Evolutionary conservation across 2,797 vertebrate genomes (phyloP).

Genomic region (Atherinosoma microstoma): DNA sequence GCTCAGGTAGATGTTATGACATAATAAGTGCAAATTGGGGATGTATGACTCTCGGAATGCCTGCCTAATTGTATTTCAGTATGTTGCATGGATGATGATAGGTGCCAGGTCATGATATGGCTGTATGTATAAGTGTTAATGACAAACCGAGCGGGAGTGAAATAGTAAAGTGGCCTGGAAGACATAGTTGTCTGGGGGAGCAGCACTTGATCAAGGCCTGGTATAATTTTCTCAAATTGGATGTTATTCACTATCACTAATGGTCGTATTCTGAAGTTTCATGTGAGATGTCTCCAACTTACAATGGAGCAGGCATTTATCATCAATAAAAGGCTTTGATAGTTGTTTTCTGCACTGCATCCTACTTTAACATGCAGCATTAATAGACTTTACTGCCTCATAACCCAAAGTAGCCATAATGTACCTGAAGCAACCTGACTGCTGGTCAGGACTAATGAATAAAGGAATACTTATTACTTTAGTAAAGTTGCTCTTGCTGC

Average conservation of each 20-base stretch:
- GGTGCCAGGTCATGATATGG: conserved; percentile 9
- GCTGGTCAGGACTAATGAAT: conserved; percentile 40
- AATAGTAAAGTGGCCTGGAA: conserved; percentile 26
- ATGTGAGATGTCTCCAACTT: conserved; percentile 32
- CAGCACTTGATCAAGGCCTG: conserved; percentile 50
- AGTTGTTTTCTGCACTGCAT: conserved; percentile 15
- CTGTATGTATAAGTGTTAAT: neutral
- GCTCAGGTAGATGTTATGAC: conserved; percentile 39
- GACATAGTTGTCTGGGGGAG: conserved; percentile 24
- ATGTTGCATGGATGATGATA: conserved; percentile 14
- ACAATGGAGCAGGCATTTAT: conserved; percentile 23
- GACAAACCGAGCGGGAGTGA: conserved; percentile 33
- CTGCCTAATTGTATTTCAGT: conserved; percentile 45
- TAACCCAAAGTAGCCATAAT: conserved; percentile 22
- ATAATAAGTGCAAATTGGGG: conserved; percentile 39
- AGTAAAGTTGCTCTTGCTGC: neutral
- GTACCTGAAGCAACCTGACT: conserved; percentile 25
- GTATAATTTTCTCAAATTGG: conserved; percentile 55
- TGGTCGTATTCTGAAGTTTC: conserved; percentile 40
- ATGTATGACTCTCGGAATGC: neutral
- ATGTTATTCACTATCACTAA: conserved; percentile 52
- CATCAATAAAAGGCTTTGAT: conserved; percentile 12
- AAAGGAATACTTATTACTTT: neutral
- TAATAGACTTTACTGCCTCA: conserved; percentile 23
- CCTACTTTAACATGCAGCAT: conserved; percentile 16